Evolutionary conservation across 2,888 invertebrate genomes (phyloP), one percentile per base, ranked within the genome.

Genomic region (Hydroisotoma schaefferi): DNA sequence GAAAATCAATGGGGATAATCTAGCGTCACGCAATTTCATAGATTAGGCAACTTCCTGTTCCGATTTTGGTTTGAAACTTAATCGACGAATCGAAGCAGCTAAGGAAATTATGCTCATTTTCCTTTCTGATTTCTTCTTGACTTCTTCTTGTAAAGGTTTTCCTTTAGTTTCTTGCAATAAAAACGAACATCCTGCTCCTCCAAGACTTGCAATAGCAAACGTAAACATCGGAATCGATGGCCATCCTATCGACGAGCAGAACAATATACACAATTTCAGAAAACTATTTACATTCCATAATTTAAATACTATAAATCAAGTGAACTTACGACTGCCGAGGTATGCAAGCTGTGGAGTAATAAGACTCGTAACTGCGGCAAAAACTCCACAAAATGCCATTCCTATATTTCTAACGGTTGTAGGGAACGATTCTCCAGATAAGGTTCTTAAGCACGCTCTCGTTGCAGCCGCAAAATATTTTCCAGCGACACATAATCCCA

Each of bases 131-230:
- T n/a, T n/a, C n/a, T n/a, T n/a, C n/a, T n/a, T n/a, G n/a, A n/a
- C n/a, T n/a, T n/a, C 52, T 52, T 65, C 65, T 25, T 63, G 55
- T 29, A 67, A 28, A 18, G 63, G 33, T 38, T 49, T 55, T 5
- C 68, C 68, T 22, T 63, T 62, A n/a, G 68, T 70, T 55, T 70
- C 70, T 4, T 57, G 60, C 18, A 70, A 44, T n/a, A 66, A 40
- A n/a, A 70, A 44, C 2, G 66, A 58, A 2, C 68, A 27, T 8
- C 56, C 53, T 25, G 68, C 64, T 5, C 66, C 66, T 1, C 44
- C 33, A 2, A 70, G n/a, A 29, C 64, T 60, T 10, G 64, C 51
- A 10, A 55, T 38, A 33, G 63, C 68, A 54, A 70, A 70, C 12
- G 63, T 58, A n/a, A 68, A 55, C 29, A 66, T 64, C 1, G 70